Percentiles rank a stretch among this genome's conserved stretches.
phyloP scores from a whole-genome alignment of 2,888 invertebrate genomes.

The Melanargia galathea region DNA sequence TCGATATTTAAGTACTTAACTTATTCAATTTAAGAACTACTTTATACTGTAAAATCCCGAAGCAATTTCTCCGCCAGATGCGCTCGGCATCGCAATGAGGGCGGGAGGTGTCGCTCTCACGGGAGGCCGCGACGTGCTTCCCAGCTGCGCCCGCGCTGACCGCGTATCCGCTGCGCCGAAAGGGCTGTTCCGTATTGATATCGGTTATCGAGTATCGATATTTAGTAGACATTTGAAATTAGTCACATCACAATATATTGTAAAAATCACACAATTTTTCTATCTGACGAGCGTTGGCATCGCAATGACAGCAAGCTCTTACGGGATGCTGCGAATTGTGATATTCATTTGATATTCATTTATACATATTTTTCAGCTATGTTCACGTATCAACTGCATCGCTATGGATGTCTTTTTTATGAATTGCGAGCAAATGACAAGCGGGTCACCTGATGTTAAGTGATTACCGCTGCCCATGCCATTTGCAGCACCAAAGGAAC shows the following conservation, averaged over 20 bases:
- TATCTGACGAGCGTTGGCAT: slow-evolving; percentile 50
- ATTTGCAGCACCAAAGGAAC: too few species aligned
- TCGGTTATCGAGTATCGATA: not conserved
- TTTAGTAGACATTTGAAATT: not conserved
- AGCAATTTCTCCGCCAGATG: slow-evolving; percentile 49
- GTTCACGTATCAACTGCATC: too few species aligned
- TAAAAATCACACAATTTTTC: slow-evolving; percentile 41
- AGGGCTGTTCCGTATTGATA: slow-evolving; percentile 20
- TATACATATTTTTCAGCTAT: slow-evolving; percentile 58
- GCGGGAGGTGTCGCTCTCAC: slow-evolving; percentile 40
- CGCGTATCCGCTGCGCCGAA: slow-evolving; percentile 25
- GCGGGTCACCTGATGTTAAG: too few species aligned
- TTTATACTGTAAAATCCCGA: slow-evolving; percentile 29
- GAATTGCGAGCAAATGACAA: too few species aligned
- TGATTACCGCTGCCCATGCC: too few species aligned
- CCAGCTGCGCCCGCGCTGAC: slow-evolving; percentile 53
- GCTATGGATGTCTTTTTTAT: slow-evolving; percentile 16
- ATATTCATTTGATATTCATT: too few species aligned
- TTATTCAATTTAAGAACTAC: not conserved
- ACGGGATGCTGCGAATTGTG: slow-evolving; percentile 50
- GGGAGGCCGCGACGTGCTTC: slow-evolving; percentile 57
- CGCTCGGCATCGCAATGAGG: slow-evolving; percentile 50
- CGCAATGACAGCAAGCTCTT: slow-evolving; percentile 48
- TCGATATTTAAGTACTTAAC: not conserved
- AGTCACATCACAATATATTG: slow-evolving; percentile 9